These are phyloP conservation scores for Spheniscus mendiculus DNA, from an alignment of 2,113 vertebrate genomes.

Conservation along the genomic window DNA sequence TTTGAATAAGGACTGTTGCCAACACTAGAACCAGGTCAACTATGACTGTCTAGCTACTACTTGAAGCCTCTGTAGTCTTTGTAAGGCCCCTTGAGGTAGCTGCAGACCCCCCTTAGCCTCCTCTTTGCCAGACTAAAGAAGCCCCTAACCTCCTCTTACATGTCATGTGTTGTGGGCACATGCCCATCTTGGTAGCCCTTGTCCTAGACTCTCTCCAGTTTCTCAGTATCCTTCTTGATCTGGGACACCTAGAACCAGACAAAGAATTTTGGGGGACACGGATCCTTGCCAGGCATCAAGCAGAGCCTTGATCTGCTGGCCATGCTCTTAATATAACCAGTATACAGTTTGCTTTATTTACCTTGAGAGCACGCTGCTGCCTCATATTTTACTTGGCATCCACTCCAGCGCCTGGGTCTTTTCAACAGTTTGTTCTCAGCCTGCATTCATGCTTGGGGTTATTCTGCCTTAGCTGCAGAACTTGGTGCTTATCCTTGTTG, in stretches of 20 bases:
- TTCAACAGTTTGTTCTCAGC: neutral
- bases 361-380: neutral
- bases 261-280: neutral
- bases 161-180: neutral
- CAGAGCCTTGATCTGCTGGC: neutral
- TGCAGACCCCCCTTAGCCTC: neutral
- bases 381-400: slow-evolving; percentile 25
- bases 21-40: neutral
- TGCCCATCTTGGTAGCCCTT: neutral
- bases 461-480: neutral
- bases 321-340: neutral
- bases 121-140: neutral
- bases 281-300: neutral
- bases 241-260: neutral
- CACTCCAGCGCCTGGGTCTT: neutral
- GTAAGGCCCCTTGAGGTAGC: neutral
- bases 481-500: neutral
- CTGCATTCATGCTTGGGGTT: neutral
- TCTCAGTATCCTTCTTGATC: neutral
- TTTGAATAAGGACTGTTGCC: neutral
- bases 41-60: neutral
- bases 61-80: neutral
- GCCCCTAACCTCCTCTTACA: neutral
- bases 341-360: slow-evolving; percentile 7
- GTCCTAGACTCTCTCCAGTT: neutral